Conservation (phyloP, 2,888 invertebrate species). For the Rotaria magnacalcarata region DNA sequence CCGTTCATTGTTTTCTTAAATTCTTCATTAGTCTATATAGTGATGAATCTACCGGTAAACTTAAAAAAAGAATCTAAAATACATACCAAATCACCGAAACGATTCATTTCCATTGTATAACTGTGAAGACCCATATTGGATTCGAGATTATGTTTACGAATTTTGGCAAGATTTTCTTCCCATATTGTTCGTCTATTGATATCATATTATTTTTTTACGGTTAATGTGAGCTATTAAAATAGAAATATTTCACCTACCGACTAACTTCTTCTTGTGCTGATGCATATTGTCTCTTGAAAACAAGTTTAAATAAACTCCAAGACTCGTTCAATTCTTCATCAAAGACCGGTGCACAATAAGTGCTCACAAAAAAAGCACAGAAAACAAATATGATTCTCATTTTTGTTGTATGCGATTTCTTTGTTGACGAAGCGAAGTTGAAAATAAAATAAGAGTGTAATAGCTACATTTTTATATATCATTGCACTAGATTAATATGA, state of each 20-base stretch:
- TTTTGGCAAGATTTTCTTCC: constrained; percentile 39
- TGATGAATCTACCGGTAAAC: background rate
- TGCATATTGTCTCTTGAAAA: background rate
- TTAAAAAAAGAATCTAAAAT: background rate
- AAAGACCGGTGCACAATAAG: background rate
- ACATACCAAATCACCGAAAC: constrained; percentile 39
- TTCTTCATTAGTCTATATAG: constrained; percentile 43
- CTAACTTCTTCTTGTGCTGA: background rate
- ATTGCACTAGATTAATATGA: background rate
- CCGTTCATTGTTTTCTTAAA: constrained; percentile 48
- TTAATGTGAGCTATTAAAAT: no score
- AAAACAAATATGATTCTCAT: constrained; percentile 6
- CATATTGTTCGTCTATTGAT: constrained; percentile 38
- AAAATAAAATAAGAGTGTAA: background rate
- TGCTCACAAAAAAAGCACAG: background rate
- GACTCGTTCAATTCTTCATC: background rate
- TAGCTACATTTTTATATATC: background rate
- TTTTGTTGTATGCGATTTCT: background rate
- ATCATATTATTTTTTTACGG: no score
- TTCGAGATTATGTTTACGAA: constrained; percentile 40
- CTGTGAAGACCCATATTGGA: background rate
- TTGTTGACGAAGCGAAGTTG: background rate
- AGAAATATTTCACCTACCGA: background rate
- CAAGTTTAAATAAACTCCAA: constrained; percentile 30
- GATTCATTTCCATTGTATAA: constrained; percentile 38